Conservation (phyloP, 2,888 invertebrate genomes). For the Theretra japonica region DNA sequence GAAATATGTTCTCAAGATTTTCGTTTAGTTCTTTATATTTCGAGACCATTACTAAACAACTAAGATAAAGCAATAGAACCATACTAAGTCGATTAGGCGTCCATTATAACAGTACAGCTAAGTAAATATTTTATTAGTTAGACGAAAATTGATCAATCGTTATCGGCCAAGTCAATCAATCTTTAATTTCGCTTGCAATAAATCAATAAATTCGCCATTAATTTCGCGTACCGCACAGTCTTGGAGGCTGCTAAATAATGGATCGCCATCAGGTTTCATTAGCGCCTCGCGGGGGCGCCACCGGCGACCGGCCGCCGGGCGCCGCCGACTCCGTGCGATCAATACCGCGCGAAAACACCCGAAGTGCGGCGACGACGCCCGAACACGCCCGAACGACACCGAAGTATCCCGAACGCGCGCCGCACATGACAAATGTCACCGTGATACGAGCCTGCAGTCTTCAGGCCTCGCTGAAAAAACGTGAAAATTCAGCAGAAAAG, state of each 20-base stretch:
- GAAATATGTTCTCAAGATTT: too few relatives aligned
- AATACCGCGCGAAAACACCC: conserved; percentile 58
- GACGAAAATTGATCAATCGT: conserved; percentile 40
- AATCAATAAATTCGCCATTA: conserved; percentile 82
- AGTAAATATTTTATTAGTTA: conserved; percentile 19
- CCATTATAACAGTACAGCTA: conserved; percentile 5
- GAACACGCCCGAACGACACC: conserved; percentile 56
- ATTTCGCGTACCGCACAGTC: conserved; percentile 74
- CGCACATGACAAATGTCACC: conserved; percentile 80
- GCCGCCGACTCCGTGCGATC: conserved; percentile 67
- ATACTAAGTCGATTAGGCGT: background rate
- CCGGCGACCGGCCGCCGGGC: conserved; percentile 77
- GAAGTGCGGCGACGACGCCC: conserved; percentile 51
- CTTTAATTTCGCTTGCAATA: conserved; percentile 76
- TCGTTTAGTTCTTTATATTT: too few relatives aligned
- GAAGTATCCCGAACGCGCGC: conserved; percentile 56
- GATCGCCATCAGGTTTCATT: conserved; percentile 80
- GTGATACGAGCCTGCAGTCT: conserved; percentile 74
- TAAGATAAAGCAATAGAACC: background rate
- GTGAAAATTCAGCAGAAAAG: conserved; percentile 61
- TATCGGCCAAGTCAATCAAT: conserved; percentile 69
- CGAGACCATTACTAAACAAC: background rate
- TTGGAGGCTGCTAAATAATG: conserved; percentile 81
- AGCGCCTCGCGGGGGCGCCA: conserved; percentile 75
- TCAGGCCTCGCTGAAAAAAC: conserved; percentile 75